These are phyloP conservation scores for Papio anubis DNA, from an alignment of 2,113 vertebrate species.

Conservation along the genomic window DNA sequence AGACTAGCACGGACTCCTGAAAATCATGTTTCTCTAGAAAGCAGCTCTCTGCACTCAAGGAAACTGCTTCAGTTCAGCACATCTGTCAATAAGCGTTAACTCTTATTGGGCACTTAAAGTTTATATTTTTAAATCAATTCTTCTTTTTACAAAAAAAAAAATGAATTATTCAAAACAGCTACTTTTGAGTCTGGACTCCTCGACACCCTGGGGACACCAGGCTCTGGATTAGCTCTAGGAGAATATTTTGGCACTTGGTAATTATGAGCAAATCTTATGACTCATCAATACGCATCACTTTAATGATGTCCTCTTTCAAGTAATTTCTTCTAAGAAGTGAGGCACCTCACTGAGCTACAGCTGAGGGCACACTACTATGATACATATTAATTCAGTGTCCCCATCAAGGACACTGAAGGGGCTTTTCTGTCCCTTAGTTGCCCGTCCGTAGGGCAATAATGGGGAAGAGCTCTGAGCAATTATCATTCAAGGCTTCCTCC, in stretches of 20 bases:
- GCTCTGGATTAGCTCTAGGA: neutral
- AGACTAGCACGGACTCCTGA: neutral
- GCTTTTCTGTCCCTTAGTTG: neutral
- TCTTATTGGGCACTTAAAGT: neutral
- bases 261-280: slow-evolving; percentile 49
- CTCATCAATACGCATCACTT: slow-evolving; percentile 45
- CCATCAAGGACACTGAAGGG: neutral
- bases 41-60: neutral
- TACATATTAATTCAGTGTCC: neutral
- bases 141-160: neutral
- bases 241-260: neutral
- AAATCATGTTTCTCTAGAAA: slow-evolving; percentile 27
- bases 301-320: slow-evolving; percentile 47
- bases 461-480: neutral
- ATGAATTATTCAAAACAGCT: slow-evolving; percentile 38
- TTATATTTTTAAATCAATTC: neutral
- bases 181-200: slow-evolving; percentile 1
- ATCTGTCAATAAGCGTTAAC: neutral
- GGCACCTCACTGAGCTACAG: neutral
- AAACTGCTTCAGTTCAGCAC: neutral
- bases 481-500: neutral
- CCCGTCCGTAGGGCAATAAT: neutral
- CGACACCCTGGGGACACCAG: neutral
- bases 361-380: neutral
- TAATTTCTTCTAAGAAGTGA: slow-evolving; percentile 47